These are phyloP conservation scores for Cephus spinipes DNA, from an alignment of 2,888 invertebrate species.

Conservation along the genomic window DNA sequence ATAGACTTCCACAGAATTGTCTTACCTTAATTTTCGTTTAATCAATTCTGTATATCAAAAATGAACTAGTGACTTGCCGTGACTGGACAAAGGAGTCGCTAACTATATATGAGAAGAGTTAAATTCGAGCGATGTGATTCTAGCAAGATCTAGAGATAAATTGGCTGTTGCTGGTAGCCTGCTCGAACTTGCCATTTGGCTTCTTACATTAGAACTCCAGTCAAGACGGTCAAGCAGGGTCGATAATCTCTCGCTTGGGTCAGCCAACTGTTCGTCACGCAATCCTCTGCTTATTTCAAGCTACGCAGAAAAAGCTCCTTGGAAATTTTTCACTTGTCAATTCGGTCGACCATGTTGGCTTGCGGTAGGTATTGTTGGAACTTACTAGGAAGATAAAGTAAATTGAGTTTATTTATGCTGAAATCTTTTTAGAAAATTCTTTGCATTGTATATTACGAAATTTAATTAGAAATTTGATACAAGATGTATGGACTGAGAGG, in stretches of 20 bases:
- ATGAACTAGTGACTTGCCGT: background rate
- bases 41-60: background rate
- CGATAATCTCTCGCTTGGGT: slow-evolving; percentile 45
- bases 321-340: background rate
- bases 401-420: background rate
- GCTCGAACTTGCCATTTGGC: background rate
- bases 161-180: background rate
- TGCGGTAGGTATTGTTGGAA: background rate
- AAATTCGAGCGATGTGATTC: background rate
- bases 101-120: background rate
- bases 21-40: background rate
- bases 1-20: background rate
- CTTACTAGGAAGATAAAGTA: background rate
- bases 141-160: background rate
- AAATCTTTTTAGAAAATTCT: background rate
- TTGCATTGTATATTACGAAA: background rate
- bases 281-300: slow-evolving; percentile 12
- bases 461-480: background rate
- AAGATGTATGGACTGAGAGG: background rate
- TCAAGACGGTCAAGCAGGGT: slow-evolving; percentile 46
- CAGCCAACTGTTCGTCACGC: slow-evolving; percentile 44
- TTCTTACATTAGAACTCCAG: slow-evolving; percentile 13
- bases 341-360: background rate
- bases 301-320: background rate
- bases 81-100: background rate